Evolutionary conservation across 2,113 vertebrate genomes (phyloP).

Genomic region (Chlorodrepanis virens): DNA sequence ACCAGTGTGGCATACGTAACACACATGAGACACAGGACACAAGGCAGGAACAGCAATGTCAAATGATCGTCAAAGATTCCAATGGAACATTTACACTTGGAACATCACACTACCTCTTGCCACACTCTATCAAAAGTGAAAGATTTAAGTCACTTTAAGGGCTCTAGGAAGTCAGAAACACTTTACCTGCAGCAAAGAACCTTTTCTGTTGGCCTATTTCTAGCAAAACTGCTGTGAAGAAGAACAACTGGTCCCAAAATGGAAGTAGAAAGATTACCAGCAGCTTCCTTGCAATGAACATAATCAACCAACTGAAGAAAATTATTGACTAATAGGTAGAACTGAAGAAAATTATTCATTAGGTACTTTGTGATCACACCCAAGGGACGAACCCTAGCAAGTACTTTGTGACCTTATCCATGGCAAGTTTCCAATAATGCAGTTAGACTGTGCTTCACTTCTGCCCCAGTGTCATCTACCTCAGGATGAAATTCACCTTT

Average conservation of each 20-base stretch:
- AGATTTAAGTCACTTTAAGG: neutral
- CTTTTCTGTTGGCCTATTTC: neutral
- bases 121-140: neutral
- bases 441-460: neutral
- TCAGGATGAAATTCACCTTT: neutral
- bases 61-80: neutral
- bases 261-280: neutral
- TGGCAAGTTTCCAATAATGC: neutral
- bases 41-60: neutral
- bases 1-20: fast-evolving
- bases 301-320: neutral
- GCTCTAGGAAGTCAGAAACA: neutral
- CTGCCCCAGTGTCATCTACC: neutral
- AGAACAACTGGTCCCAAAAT: neutral
- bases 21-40: neutral
- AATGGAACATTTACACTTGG: neutral
- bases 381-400: neutral
- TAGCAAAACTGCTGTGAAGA: neutral
- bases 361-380: neutral
- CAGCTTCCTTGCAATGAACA: neutral
- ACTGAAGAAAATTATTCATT: neutral
- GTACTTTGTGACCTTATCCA: neutral
- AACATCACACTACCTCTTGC: neutral
- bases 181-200: neutral
- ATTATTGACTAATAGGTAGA: neutral